These are phyloP conservation scores for Syrrhaptes paradoxus DNA, from an alignment of 2,113 vertebrate species.

Conservation along the genomic window DNA sequence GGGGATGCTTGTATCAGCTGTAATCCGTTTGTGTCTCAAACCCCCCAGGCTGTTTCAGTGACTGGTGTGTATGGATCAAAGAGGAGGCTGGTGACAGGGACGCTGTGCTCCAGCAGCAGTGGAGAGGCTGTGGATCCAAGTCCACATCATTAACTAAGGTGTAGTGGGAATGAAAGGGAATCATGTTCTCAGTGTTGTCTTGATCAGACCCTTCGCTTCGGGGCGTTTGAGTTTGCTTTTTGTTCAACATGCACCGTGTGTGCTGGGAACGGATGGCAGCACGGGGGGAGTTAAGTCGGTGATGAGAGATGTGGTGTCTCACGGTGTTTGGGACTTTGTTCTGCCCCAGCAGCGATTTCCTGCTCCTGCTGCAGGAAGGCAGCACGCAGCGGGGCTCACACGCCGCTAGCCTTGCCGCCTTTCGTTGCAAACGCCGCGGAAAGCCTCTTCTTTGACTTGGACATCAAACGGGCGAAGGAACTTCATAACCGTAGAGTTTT, in stretches of 20 bases:
- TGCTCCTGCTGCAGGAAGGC: not conserved
- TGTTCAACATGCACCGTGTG: not conserved
- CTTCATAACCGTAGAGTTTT: rapidly evolving
- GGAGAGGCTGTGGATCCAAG: not conserved
- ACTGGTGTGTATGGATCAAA: not conserved
- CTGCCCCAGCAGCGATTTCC: not conserved
- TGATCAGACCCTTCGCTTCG: not conserved
- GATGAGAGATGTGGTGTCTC: not conserved
- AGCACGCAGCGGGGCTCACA: rapidly evolving
- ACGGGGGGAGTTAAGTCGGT: not conserved
- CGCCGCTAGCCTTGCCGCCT: not conserved
- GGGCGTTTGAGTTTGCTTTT: not conserved
- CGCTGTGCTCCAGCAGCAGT: not conserved
- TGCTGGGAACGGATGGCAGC: not conserved
- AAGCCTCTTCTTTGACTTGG: not conserved
- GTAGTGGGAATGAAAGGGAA: not conserved
- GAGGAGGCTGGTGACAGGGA: not conserved
- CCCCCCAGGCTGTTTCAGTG: not conserved
- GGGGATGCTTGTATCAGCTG: not conserved
- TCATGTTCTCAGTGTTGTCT: not conserved
- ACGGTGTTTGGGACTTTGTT: not conserved
- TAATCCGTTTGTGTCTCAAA: not conserved
- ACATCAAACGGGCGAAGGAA: not conserved
- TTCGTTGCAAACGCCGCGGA: not conserved
- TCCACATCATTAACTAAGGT: not conserved